Evolutionary conservation across 2,797 vertebrate species (phyloP).

Genomic region (Ctenochaetus hawaiiensis): DNA sequence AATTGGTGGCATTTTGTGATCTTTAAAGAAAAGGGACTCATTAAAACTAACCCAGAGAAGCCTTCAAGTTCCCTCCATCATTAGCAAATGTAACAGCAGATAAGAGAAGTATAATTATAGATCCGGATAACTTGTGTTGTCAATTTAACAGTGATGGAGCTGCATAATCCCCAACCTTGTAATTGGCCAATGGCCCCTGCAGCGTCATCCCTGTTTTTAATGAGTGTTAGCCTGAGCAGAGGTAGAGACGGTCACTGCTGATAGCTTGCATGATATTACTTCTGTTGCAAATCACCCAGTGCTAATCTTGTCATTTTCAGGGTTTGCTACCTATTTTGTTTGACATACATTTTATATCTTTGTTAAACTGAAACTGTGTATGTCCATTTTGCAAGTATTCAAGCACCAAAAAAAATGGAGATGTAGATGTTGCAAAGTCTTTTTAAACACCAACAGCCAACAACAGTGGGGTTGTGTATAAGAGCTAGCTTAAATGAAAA

Average conservation of each 20-base stretch:
- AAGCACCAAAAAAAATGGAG: no score
- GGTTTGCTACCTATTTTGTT: slow-evolving; percentile 43
- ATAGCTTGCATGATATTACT: slow-evolving; percentile 49
- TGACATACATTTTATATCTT: slow-evolving; percentile 35
- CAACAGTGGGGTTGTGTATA: no score
- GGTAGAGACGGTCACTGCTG: slow-evolving; percentile 82
- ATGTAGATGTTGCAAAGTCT: no score
- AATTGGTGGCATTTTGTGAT: slow-evolving; percentile 98
- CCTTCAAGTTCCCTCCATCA: slow-evolving; percentile 92
- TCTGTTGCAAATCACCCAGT: slow-evolving; percentile 49
- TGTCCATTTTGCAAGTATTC: neutral
- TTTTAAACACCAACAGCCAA: no score
- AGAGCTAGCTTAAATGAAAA: no score
- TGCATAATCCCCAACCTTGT: slow-evolving; percentile 89
- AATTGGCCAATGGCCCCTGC: slow-evolving; percentile 83
- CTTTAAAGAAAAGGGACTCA: slow-evolving; percentile 94
- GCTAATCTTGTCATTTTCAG: slow-evolving; percentile 48
- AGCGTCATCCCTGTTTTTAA: slow-evolving; percentile 90
- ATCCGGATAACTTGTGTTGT: slow-evolving; percentile 97
- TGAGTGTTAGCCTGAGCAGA: slow-evolving; percentile 90
- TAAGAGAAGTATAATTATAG: slow-evolving; percentile 98
- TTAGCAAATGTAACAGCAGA: slow-evolving; percentile 93
- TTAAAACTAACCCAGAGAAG: slow-evolving; percentile 91
- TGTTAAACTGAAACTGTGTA: neutral
- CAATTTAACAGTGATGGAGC: slow-evolving; percentile 96